Percentiles rank a stretch among this genome's conserved stretches.
Evolutionary conservation across 2,113 vertebrate genomes (phyloP).

Genomic region (Coryphaenoides rupestris): DNA sequence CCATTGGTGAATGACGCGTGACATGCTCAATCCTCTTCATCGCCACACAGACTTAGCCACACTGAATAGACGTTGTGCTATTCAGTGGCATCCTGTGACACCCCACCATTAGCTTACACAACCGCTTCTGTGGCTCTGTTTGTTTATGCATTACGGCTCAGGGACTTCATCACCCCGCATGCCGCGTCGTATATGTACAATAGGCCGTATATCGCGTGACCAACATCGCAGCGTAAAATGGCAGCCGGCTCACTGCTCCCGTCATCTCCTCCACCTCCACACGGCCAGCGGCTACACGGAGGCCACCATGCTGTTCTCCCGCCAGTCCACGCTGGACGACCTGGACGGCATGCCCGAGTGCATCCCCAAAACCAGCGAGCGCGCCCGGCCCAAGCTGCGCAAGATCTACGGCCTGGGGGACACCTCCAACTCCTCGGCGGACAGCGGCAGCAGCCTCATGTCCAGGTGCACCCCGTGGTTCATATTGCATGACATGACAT

Average conservation of each 20-base stretch:
- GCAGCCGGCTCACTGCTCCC: too few relatives aligned
- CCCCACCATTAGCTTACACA: neutral
- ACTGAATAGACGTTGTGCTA: neutral
- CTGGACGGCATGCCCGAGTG: slow-evolving; percentile 88
- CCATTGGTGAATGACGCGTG: neutral
- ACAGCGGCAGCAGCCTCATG: slow-evolving; percentile 93
- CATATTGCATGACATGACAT: neutral
- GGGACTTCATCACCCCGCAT: neutral
- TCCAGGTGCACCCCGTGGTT: slow-evolving; percentile 84
- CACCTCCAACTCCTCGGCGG: slow-evolving; percentile 88
- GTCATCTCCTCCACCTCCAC: slow-evolving; percentile 31
- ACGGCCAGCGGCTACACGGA: slow-evolving; percentile 93
- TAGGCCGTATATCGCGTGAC: neutral
- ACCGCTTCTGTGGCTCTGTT: neutral
- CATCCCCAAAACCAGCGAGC: slow-evolving; percentile 98
- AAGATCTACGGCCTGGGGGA: slow-evolving; percentile 96
- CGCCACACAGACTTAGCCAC: neutral
- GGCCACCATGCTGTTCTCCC: slow-evolving; percentile 95
- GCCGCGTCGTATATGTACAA: neutral
- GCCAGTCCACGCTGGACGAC: slow-evolving; percentile 97
- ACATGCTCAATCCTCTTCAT: neutral
- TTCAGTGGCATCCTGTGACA: slow-evolving; percentile 3
- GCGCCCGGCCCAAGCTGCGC: slow-evolving; percentile 90
- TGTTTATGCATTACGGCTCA: neutral
- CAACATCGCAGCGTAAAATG: slow-evolving; percentile 15